Evolutionary conservation across 1,140 invertebrate species (phyloP).

Genomic region (Zaprionus lachaisei): DNA sequence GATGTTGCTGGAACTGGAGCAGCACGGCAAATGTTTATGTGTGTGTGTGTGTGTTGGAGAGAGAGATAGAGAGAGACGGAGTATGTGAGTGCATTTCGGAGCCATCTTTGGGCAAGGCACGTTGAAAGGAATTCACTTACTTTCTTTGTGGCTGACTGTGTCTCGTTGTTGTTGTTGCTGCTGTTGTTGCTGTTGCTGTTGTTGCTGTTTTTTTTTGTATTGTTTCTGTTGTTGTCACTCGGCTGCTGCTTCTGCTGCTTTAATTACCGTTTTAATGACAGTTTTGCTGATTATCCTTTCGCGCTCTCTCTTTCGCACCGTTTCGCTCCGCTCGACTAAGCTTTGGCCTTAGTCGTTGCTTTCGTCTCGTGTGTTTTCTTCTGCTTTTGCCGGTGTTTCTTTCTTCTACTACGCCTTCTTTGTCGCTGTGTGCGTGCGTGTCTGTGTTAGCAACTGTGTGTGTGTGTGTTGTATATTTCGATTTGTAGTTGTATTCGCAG

Average conservation of each 20-base stretch:
- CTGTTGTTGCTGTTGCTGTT: slow-evolving; percentile 29
- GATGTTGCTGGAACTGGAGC: slow-evolving; percentile 68
- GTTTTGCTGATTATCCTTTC: slow-evolving; percentile 50
- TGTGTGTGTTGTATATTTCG: neutral
- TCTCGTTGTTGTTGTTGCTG: slow-evolving; percentile 31
- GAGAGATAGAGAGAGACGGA: slow-evolving; percentile 11
- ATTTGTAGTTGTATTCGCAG: neutral
- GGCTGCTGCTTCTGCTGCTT: slow-evolving; percentile 46
- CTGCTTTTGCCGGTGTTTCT: slow-evolving; percentile 54
- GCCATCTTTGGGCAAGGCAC: slow-evolving; percentile 73
- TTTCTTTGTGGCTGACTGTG: slow-evolving; percentile 64
- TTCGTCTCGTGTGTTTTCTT: slow-evolving; percentile 33
- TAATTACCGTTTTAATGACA: slow-evolving; percentile 46
- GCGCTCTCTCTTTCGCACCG: slow-evolving; percentile 14
- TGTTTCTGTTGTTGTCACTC: slow-evolving; percentile 30
- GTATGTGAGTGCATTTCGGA: slow-evolving; percentile 36
- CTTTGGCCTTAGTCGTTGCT: slow-evolving; percentile 45
- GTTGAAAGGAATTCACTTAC: slow-evolving; percentile 75
- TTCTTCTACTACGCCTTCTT: slow-evolving; percentile 29
- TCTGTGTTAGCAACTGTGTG: slow-evolving; percentile 19
- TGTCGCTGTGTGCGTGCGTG: slow-evolving; percentile 22
- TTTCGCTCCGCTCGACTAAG: slow-evolving; percentile 31
- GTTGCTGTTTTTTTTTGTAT: slow-evolving; percentile 22
- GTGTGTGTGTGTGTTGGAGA: slow-evolving; percentile 15
- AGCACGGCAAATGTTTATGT: slow-evolving; percentile 27